Evolutionary conservation across 2,797 vertebrate genomes (phyloP).

Genomic region (Chaetodon trifasciatus): DNA sequence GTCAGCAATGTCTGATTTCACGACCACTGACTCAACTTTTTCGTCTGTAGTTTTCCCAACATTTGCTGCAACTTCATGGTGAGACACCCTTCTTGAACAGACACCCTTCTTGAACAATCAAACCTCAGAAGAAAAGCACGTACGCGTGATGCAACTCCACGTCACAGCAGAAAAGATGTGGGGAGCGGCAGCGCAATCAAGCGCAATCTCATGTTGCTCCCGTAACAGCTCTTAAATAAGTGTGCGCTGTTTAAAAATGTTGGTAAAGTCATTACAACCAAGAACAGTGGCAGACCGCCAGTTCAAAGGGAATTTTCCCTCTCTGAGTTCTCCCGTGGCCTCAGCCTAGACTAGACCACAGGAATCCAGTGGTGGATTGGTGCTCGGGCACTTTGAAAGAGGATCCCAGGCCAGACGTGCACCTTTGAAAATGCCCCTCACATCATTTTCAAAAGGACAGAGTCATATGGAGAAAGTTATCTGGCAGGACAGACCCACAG

Average conservation of each 20-base stretch:
- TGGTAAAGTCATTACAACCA: constrained; percentile 85
- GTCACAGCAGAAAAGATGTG: constrained; percentile 37
- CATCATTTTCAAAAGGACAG: constrained; percentile 64
- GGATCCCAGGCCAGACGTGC: constrained; percentile 69
- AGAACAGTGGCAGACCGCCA: constrained; percentile 82
- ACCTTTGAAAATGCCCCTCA: constrained; percentile 78
- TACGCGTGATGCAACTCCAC: constrained; percentile 51
- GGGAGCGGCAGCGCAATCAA: constrained; percentile 66
- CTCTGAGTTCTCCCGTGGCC: constrained; percentile 79
- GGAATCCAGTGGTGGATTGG: constrained; percentile 82
- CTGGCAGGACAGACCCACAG: constrained; percentile 52
- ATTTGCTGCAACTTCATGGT: constrained; percentile 43
- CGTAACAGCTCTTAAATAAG: constrained; percentile 69
- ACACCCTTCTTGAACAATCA: constrained; percentile 39
- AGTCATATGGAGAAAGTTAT: constrained; percentile 79
- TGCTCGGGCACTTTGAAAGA: constrained; percentile 80
- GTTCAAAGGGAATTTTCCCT: constrained; percentile 84
- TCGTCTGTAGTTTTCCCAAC: constrained; percentile 54
- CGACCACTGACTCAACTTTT: constrained; percentile 32
- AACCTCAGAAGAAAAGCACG: constrained; percentile 37
- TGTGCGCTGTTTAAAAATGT: constrained; percentile 69
- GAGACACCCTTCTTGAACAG: constrained; percentile 34
- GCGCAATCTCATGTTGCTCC: constrained; percentile 55
- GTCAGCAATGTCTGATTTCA: constrained; percentile 68
- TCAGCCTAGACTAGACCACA: constrained; percentile 80